Conservation (phyloP, 2,113 vertebrate species). For the Montifringilla adamsi region DNA sequence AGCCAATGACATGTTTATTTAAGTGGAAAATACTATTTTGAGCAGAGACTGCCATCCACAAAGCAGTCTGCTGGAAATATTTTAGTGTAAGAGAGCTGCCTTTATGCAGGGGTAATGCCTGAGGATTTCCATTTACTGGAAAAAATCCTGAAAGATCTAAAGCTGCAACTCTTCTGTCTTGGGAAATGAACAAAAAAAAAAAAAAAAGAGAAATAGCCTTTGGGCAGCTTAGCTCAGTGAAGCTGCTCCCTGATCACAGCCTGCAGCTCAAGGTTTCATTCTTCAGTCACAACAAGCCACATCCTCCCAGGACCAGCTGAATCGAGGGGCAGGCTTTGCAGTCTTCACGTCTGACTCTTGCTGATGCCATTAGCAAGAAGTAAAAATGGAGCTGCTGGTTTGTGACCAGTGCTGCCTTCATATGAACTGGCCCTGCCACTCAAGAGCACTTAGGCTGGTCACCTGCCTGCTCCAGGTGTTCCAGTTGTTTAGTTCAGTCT, state of each 20-base stretch:
- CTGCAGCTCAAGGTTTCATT: slow-evolving; percentile 18
- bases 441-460: not conserved
- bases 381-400: not conserved
- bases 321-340: not conserved
- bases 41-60: not conserved
- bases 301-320: slow-evolving; percentile 6
- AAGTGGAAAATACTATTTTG: slow-evolving; percentile 13
- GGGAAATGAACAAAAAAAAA: not conserved
- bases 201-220: not conserved
- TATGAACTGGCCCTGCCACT: not conserved
- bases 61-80: slow-evolving; percentile 2
- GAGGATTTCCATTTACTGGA: slow-evolving; percentile 24
- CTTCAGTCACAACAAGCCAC: slow-evolving; percentile 21
- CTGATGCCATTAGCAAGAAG: not conserved
- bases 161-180: slow-evolving; percentile 19
- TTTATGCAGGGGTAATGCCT: not conserved
- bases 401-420: not conserved
- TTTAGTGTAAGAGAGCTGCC: not conserved
- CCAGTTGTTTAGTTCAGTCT: not conserved
- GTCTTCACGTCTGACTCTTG: not conserved
- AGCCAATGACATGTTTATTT: slow-evolving; percentile 9
- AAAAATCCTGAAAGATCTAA: not conserved
- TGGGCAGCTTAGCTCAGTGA: slow-evolving; percentile 3
- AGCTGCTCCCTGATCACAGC: slow-evolving; percentile 26
- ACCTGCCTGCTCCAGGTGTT: not conserved